A percentile compares a stretch with the other conserved stretches of the same genome.
Conservation (phyloP, 2,888 invertebrate species). For the Catocala nupta region DNA sequence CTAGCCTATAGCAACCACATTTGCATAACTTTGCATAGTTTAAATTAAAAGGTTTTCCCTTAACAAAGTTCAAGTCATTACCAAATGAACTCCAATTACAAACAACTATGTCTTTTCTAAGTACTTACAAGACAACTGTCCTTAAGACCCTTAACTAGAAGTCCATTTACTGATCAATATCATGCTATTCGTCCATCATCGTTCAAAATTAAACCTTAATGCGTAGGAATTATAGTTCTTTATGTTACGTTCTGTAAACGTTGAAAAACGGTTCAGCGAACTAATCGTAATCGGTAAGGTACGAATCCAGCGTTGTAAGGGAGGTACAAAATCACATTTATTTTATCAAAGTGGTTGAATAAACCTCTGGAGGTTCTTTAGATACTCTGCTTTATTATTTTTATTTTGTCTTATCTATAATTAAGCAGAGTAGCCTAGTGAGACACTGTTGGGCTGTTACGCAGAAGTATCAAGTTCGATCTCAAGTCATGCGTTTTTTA, state of each 20-base stretch:
- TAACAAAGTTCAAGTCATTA: neutral
- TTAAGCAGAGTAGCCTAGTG: too few species aligned
- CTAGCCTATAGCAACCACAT: too few species aligned
- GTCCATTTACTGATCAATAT: constrained; percentile 45
- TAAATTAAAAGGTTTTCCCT: too few species aligned
- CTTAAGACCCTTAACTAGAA: constrained; percentile 27
- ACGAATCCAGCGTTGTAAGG: constrained; percentile 28
- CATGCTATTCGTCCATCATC: neutral
- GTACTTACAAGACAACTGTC: constrained; percentile 18
- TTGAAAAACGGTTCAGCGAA: constrained; percentile 8
- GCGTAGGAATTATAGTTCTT: constrained; percentile 5
- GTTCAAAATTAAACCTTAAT: constrained; percentile 10
- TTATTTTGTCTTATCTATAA: too few species aligned
- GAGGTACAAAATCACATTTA: constrained; percentile 24
- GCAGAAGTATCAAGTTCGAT: too few species aligned
- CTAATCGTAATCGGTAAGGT: constrained; percentile 27
- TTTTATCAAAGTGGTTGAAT: constrained; percentile 17
- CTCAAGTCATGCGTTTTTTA: too few species aligned
- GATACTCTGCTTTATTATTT: neutral
- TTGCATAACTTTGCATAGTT: too few species aligned
- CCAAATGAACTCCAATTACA: constrained; percentile 9
- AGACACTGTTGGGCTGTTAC: too few species aligned
- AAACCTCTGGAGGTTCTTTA: neutral
- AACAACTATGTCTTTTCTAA: constrained; percentile 8
- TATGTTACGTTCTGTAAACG: neutral